Conservation (phyloP, 2,888 invertebrate genomes). For the Leptarthrus brevirostris region DNA sequence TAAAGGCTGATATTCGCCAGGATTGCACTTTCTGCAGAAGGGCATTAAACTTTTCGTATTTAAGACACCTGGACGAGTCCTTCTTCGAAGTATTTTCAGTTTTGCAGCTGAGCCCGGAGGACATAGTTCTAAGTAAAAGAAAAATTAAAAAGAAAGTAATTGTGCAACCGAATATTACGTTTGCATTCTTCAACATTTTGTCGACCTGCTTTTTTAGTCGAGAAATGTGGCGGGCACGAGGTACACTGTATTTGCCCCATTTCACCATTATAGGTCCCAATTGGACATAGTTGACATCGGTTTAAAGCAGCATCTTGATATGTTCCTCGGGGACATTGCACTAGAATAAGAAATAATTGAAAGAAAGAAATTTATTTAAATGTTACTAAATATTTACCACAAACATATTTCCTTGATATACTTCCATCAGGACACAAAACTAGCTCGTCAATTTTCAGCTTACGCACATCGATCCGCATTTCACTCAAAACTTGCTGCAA, state of each 20-base stretch:
- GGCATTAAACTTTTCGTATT: conserved; percentile 69
- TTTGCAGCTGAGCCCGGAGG: conserved; percentile 69
- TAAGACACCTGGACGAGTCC: conserved; percentile 48
- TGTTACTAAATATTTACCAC: conserved; percentile 69
- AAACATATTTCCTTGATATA: conserved; percentile 69
- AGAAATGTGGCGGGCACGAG: conserved; percentile 71
- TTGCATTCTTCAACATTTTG: conserved; percentile 69
- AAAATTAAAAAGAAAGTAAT: neutral
- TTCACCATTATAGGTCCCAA: conserved; percentile 72
- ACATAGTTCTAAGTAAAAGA: conserved; percentile 68
- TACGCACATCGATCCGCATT: conserved; percentile 57
- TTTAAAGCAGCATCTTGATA: conserved; percentile 70
- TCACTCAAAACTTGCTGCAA: conserved; percentile 54
- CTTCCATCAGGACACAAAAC: conserved; percentile 70
- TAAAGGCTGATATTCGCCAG: conserved; percentile 72
- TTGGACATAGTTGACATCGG: conserved; percentile 71
- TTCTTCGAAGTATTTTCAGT: conserved; percentile 60
- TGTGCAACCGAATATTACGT: too few relatives aligned
- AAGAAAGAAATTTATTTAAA: conserved; percentile 49
- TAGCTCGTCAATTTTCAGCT: conserved; percentile 57
- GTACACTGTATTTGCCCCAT: conserved; percentile 70
- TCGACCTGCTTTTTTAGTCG: conserved; percentile 69
- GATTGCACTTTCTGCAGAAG: conserved; percentile 70
- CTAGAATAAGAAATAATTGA: conserved; percentile 63
- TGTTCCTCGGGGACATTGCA: conserved; percentile 75